Conservation (phyloP, 2,888 invertebrate species). For the Cylloceria caligata region DNA sequence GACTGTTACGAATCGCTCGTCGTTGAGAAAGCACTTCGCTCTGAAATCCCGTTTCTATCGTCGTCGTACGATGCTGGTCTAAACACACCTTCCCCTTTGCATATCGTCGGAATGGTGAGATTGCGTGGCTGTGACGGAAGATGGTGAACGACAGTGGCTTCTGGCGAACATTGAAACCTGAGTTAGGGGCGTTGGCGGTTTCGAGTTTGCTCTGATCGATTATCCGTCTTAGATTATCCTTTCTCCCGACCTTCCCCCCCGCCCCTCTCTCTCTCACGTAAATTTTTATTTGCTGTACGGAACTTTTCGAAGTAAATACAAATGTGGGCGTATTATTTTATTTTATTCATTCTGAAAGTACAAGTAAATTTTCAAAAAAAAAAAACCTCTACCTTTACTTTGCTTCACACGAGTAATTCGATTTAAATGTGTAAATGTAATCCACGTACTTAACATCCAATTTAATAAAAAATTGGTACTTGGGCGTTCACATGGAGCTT, state of each 20-base stretch:
- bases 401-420: no score
- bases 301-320: no score
- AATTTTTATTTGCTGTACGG: not conserved
- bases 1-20: slow-evolving; percentile 80
- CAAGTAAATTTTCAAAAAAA: no score
- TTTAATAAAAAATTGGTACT: not conserved
- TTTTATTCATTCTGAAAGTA: no score
- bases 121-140: slow-evolving; percentile 12
- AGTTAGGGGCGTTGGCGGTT: not conserved
- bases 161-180: not conserved
- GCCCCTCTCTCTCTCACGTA: not conserved
- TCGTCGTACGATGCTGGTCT: slow-evolving; percentile 27
- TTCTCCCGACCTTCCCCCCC: not conserved
- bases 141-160: slow-evolving; percentile 4
- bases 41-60: slow-evolving; percentile 70
- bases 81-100: slow-evolving; percentile 39
- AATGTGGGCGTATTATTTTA: no score
- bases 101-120: slow-evolving; percentile 1
- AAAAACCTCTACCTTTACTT: no score
- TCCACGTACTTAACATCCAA: not conserved
- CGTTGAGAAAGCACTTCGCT: slow-evolving; percentile 69
- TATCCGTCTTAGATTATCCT: slow-evolving; percentile 10
- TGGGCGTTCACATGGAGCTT: not conserved
- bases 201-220: not conserved
- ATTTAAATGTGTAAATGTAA: no score